Percentiles rank a stretch among this genome's conserved stretches.
phyloP scores from a whole-genome alignment of 2,888 invertebrate genomes.

The Dorcus hopei region DNA sequence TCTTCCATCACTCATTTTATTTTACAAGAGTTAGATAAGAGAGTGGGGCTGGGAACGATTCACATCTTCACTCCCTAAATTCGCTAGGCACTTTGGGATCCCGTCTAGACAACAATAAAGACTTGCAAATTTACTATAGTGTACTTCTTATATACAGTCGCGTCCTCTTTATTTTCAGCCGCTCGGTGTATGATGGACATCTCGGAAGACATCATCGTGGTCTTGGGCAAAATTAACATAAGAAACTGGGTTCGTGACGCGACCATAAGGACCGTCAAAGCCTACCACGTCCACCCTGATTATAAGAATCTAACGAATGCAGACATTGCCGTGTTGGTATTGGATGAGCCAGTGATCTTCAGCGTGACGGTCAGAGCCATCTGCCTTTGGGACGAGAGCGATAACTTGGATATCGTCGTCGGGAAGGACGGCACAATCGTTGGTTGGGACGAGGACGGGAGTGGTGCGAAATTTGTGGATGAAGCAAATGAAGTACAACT shows the following conservation, averaged over 20 bases:
- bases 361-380: slow-evolving; percentile 50
- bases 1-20: no score
- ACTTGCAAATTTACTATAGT: no score
- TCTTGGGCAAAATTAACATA: slow-evolving; percentile 48
- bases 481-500: slow-evolving; percentile 53
- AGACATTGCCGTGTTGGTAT: slow-evolving; percentile 54
- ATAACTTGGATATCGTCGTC: slow-evolving; percentile 38
- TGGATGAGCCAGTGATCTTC: slow-evolving; percentile 49
- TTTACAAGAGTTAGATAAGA: no score
- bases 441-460: slow-evolving; percentile 50
- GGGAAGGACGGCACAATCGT: slow-evolving; percentile 52
- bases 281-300: slow-evolving; percentile 50
- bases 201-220: slow-evolving; percentile 39
- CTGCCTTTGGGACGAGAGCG: slow-evolving; percentile 53
- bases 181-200: background rate
- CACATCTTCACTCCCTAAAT: no score
- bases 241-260: slow-evolving; percentile 23
- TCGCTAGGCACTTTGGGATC: no score
- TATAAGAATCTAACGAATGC: slow-evolving; percentile 43
- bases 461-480: slow-evolving; percentile 45
- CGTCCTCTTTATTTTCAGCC: background rate
- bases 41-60: no score
- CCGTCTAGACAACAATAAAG: no score
- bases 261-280: slow-evolving; percentile 36
- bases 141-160: no score